A percentile compares a stretch with the other conserved stretches of the same genome.
phyloP scores from a whole-genome alignment of 2,888 invertebrate species.

The Arenicola marina region DNA sequence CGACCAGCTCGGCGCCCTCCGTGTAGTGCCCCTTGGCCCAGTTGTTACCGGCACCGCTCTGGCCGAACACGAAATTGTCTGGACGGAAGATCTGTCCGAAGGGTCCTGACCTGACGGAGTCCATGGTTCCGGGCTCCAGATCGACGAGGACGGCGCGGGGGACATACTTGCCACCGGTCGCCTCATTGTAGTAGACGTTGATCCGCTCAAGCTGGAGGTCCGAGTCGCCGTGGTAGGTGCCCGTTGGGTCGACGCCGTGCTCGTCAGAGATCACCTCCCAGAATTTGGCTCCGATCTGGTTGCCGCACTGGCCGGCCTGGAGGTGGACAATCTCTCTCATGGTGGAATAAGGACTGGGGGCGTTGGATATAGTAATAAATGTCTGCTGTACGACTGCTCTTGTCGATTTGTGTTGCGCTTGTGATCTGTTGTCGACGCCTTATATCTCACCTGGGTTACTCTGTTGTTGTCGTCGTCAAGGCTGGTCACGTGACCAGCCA shows the following conservation, averaged over 20 bases:
- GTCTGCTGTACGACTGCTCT: too few species aligned
- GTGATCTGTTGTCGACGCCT: too few species aligned
- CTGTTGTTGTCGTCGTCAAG: too few species aligned
- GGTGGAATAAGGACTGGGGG: too few species aligned
- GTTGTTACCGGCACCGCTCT: slow-evolving; percentile 78
- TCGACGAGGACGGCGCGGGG: slow-evolving; percentile 92
- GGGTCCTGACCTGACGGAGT: slow-evolving; percentile 89
- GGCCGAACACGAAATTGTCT: slow-evolving; percentile 87
- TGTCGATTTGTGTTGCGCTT: too few species aligned
- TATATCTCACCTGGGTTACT: too few species aligned
- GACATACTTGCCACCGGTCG: slow-evolving; percentile 81
- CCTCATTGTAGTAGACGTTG: slow-evolving; percentile 91
- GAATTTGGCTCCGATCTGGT: slow-evolving; percentile 46
- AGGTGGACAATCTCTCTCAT: slow-evolving; percentile 45
- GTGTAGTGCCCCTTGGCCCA: slow-evolving; percentile 80
- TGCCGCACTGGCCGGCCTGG: slow-evolving; percentile 44
- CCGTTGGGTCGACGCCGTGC: slow-evolving; percentile 53
- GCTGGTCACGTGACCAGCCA: too few species aligned
- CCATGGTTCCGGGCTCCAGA: slow-evolving; percentile 96
- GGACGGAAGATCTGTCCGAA: slow-evolving; percentile 94
- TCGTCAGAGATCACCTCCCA: slow-evolving; percentile 58
- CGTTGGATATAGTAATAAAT: too few species aligned
- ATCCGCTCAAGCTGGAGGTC: slow-evolving; percentile 44
- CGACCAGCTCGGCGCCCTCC: slow-evolving; percentile 58
- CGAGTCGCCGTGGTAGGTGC: slow-evolving; percentile 45